A percentile compares a stretch with the other conserved stretches of the same genome.
These are phyloP conservation scores for Tiliqua scincoides DNA, from an alignment of 2,113 vertebrate species.

Conservation along the genomic window DNA sequence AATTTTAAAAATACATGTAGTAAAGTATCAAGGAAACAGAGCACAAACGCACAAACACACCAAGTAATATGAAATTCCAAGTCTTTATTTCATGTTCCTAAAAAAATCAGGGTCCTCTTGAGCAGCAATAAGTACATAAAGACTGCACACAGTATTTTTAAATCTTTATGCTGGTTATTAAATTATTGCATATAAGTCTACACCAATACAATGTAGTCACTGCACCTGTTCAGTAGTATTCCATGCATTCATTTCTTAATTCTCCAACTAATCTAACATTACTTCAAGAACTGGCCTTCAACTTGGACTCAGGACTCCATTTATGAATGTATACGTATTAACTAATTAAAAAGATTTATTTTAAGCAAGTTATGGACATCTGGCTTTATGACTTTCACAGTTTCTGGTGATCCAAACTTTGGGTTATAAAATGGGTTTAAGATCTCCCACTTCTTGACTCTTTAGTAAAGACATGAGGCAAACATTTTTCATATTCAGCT, in stretches of 20 bases:
- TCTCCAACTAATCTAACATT: conserved; percentile 43
- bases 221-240: conserved; percentile 64
- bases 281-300: conserved; percentile 38
- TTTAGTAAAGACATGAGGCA: background rate
- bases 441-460: background rate
- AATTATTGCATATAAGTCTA: conserved; percentile 17
- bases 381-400: background rate
- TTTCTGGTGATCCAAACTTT: background rate
- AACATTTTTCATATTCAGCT: background rate
- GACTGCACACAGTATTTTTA: conserved; percentile 33
- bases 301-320: background rate
- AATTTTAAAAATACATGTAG: background rate
- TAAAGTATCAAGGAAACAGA: background rate
- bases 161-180: conserved; percentile 13
- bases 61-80: conserved; percentile 14
- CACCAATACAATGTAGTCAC: conserved; percentile 59
- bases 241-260: conserved; percentile 52
- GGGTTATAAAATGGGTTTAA: background rate
- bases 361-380: background rate
- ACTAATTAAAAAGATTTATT: background rate
- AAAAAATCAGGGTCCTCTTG: conserved; percentile 52
- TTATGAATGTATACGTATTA: background rate
- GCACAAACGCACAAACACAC: background rate
- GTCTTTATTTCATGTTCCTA: conserved; percentile 59
- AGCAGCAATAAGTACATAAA: conserved; percentile 56